A percentile compares a stretch with the other conserved stretches of the same genome.
Evolutionary conservation across 30 jellyfish, hydroid and myxozoan species (phyloP).

Genomic region (Aurelia aurita): DNA sequence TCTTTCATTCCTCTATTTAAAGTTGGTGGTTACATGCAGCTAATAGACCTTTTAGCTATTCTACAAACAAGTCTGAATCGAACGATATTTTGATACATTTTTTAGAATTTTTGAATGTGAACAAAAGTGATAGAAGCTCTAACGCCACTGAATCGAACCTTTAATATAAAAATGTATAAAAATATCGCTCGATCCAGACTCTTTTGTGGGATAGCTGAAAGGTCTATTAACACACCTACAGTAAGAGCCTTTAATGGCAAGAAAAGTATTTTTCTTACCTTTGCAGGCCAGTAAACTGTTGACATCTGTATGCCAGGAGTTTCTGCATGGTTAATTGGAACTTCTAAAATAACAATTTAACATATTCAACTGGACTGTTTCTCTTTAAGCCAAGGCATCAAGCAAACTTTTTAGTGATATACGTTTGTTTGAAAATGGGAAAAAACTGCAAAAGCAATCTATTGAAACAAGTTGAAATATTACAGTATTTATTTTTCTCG

Average conservation of each 20-base stretch:
- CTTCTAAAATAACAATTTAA: constrained; percentile 18
- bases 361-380: not conserved
- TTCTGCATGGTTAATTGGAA: constrained; percentile 69
- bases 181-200: no score
- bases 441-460: not conserved
- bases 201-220: no score
- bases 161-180: no score
- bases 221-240: not conserved
- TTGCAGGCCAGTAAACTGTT: constrained; percentile 93
- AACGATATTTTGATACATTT: no score
- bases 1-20: no score
- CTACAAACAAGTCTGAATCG: not conserved
- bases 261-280: constrained; percentile 24
- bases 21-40: no score
- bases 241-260: not conserved
- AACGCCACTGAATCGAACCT: no score
- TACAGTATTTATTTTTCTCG: no score
- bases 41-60: not conserved
- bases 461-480: no score
- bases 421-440: not conserved
- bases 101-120: no score
- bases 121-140: no score
- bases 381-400: not conserved
- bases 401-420: not conserved
- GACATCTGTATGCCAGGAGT: constrained; percentile 95